Evolutionary conservation across 92 coral and sea anemone genomes (phyloP).

Genomic region (Desmophyllum pertusum): DNA sequence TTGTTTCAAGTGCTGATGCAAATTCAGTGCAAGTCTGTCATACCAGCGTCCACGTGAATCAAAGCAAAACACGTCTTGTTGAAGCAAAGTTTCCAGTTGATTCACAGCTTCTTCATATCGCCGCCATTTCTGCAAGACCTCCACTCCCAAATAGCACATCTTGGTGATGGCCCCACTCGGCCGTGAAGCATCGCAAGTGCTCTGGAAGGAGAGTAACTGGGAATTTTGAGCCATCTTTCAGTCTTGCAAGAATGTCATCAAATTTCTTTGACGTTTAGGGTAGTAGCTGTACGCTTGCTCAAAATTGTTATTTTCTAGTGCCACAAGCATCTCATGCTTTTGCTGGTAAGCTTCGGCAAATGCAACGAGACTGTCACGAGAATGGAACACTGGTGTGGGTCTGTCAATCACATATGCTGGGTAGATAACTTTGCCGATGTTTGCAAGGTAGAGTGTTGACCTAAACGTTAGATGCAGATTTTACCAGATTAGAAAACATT

Average conservation of each 20-base stretch:
- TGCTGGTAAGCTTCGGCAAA: conserved; percentile 83
- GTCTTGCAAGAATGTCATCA: conserved; percentile 47
- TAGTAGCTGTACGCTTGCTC: conserved; percentile 75
- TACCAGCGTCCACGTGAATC: conserved; percentile 93
- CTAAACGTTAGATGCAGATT: conserved; percentile 41
- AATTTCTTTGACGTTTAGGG: conserved; percentile 66
- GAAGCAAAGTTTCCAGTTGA: conserved; percentile 70
- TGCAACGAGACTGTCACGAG: conserved; percentile 71
- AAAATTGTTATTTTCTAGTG: conserved; percentile 72
- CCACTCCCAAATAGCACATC: conserved; percentile 95
- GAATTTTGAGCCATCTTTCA: conserved; percentile 26
- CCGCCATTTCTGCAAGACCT: conserved; percentile 86
- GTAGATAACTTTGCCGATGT: conserved; percentile 76
- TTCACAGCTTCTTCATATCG: conserved; percentile 83
- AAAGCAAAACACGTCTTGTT: conserved; percentile 80
- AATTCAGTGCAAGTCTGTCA: conserved; percentile 90
- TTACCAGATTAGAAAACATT: neutral
- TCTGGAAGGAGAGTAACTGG: conserved; percentile 62
- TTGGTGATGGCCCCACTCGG: conserved; percentile 87
- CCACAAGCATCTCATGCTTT: conserved; percentile 80
- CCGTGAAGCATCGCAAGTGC: conserved; percentile 89
- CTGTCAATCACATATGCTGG: conserved; percentile 77
- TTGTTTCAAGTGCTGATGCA: conserved; percentile 93
- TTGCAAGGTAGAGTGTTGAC: conserved; percentile 78
- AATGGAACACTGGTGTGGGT: conserved; percentile 64